These are phyloP conservation scores for Luidia sarsii DNA, from an alignment of 53 echinoderm and acorn worm species.

Conservation along the genomic window DNA sequence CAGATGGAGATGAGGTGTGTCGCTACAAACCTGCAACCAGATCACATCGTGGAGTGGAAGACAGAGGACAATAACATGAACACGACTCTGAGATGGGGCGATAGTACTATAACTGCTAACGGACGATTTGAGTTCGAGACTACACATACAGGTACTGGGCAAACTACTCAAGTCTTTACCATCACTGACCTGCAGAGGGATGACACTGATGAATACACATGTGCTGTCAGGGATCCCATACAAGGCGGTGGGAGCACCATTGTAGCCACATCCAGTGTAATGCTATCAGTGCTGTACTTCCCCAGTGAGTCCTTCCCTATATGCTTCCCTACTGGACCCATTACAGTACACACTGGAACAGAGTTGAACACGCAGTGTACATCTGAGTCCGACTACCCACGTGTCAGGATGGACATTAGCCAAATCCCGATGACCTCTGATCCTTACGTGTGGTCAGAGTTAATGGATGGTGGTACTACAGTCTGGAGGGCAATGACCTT, in stretches of 20 bases:
- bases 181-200: neutral
- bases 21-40: conserved; percentile 13
- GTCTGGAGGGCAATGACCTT: neutral
- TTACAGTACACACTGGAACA: conserved; percentile 28
- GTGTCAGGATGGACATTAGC: neutral
- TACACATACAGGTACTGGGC: neutral
- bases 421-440: neutral
- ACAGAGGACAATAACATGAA: neutral
- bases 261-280: neutral
- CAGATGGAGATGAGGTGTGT: conserved; percentile 11
- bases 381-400: neutral
- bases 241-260: neutral
- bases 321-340: conserved; percentile 17
- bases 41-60: conserved; percentile 16
- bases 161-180: conserved; percentile 2
- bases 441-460: neutral
- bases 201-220: neutral
- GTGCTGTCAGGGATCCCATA: neutral
- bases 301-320: conserved; percentile 36
- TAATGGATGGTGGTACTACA: neutral
- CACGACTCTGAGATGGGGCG: neutral
- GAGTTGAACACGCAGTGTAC: conserved; percentile 6
- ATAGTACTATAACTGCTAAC: neutral
- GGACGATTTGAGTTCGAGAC: conserved; percentile 1
- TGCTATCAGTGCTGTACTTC: conserved; percentile 2